Evolutionary conservation across 30 jellyfish, hydroid and myxozoan genomes (phyloP).

Genomic region (Hydractinia echinata): DNA sequence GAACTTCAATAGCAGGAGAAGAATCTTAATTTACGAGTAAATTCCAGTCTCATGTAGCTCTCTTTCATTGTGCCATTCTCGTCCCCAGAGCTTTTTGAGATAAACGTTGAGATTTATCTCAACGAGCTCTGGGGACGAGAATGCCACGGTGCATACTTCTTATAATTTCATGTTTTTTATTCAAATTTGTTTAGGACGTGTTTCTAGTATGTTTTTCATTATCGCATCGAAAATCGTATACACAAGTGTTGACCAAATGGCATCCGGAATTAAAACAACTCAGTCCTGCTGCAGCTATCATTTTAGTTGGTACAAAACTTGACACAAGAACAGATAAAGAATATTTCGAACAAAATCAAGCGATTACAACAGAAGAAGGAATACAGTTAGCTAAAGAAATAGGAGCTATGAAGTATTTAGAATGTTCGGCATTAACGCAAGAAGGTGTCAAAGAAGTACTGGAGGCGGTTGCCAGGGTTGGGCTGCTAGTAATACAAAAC

Average conservation of each 20-base stretch:
- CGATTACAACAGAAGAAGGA: conserved; percentile 64
- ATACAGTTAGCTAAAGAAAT: conserved; percentile 91
- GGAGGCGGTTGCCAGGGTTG: conserved; percentile 97
- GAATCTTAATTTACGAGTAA: no score
- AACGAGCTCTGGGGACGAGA: no score
- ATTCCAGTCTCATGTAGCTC: no score
- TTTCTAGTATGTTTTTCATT: conserved; percentile 91
- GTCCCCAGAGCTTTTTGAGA: no score
- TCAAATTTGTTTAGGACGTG: conserved; percentile 59
- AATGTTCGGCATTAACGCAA: conserved; percentile 98
- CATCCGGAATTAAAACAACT: conserved; percentile 97
- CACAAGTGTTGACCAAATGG: conserved; percentile 82
- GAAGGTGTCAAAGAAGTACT: conserved; percentile 95
- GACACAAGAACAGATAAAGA: conserved; percentile 97
- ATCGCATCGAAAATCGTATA: conserved; percentile 95
- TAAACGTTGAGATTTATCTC: no score
- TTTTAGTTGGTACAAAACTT: conserved; percentile 95
- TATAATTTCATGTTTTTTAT: not conserved
- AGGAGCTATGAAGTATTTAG: conserved; percentile 86
- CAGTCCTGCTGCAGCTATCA: conserved; percentile 90
- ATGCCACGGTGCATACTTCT: no score
- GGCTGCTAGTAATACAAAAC: no score
- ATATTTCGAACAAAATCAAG: conserved; percentile 67
- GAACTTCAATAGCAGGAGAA: no score
- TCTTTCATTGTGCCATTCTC: no score